These are phyloP conservation scores for Anarhynchus alexandrinus DNA, from an alignment of 2,113 vertebrate species.

Conservation along the genomic window DNA sequence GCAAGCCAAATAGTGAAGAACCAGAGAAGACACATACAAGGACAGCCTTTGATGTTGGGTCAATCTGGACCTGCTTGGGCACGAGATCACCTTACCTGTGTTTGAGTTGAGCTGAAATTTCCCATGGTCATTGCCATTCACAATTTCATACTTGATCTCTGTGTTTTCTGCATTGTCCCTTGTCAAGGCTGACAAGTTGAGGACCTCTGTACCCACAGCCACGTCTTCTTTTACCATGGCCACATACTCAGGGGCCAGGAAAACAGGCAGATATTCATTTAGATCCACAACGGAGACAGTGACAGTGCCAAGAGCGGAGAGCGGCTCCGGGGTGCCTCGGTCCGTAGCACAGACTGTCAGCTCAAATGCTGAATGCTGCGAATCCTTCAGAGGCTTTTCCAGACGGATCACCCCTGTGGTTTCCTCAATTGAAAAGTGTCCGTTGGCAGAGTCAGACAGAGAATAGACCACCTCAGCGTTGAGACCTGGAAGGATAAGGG, in stretches of 20 bases:
- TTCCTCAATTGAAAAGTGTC: conserved; percentile 91
- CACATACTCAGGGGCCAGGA: conserved; percentile 82
- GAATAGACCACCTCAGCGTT: conserved; percentile 91
- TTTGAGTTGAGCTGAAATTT: conserved; percentile 81
- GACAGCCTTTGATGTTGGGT: not conserved
- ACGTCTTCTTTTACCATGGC: conserved; percentile 82
- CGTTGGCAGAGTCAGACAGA: conserved; percentile 80
- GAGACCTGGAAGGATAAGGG: conserved; percentile 73
- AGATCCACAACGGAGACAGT: conserved; percentile 87
- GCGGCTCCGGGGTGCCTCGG: conserved; percentile 80
- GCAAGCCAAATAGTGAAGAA: not conserved
- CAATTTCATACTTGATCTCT: conserved; percentile 78
- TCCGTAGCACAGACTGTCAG: conserved; percentile 89
- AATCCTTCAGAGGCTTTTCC: conserved; percentile 82
- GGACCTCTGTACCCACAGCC: conserved; percentile 78
- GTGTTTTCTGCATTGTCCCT: conserved; percentile 72
- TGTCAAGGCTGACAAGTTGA: conserved; percentile 80
- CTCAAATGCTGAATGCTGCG: conserved; percentile 76
- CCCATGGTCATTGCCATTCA: conserved; percentile 85
- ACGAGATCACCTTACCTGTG: conserved; percentile 76
- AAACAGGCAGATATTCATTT: conserved; percentile 88
- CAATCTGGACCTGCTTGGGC: not conserved
- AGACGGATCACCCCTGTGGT: conserved; percentile 88
- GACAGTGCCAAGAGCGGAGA: conserved; percentile 82
- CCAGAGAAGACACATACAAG: not conserved